Evolutionary conservation across 2,888 invertebrate genomes (phyloP).

Genomic region (Eilema sororculum): DNA sequence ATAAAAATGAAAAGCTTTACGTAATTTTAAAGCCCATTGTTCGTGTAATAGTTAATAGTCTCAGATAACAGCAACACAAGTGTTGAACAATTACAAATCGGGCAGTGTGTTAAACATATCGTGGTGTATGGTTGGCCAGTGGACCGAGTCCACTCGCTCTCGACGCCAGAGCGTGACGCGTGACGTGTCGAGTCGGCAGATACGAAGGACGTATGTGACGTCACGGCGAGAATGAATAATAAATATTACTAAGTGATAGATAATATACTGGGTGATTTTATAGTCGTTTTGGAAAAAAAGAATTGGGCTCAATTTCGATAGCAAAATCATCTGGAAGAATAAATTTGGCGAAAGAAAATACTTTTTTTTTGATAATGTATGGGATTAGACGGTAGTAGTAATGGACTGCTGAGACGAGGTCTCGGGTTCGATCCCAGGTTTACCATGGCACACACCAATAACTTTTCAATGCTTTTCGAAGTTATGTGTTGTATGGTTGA

Average conservation of each 20-base stretch:
- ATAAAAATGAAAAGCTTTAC: background rate
- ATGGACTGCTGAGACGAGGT: too few species aligned
- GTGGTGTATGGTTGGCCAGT: constrained; percentile 59
- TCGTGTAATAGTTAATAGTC: background rate
- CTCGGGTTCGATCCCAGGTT: too few species aligned
- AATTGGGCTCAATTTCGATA: too few species aligned
- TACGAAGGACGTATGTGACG: constrained; percentile 39
- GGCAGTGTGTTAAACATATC: constrained; percentile 25
- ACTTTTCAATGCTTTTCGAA: too few species aligned
- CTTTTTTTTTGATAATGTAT: too few species aligned
- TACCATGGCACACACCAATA: too few species aligned
- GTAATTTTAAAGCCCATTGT: background rate
- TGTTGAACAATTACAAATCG: constrained; percentile 38
- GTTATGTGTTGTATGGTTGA: too few species aligned
- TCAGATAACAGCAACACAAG: background rate
- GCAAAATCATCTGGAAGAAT: too few species aligned
- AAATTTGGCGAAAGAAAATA: too few species aligned
- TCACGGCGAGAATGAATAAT: constrained; percentile 27
- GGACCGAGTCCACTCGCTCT: constrained; percentile 65
- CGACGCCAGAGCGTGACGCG: constrained; percentile 43
- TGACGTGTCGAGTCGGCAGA: constrained; percentile 26
- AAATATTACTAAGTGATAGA: background rate
- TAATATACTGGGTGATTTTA: too few species aligned
- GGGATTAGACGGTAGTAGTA: too few species aligned
- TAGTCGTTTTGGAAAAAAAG: too few species aligned